A percentile compares a stretch with the other conserved stretches of the same genome.
Conservation (phyloP, 92 coral and sea anemone genomes). For the Heteractis magnifica region DNA sequence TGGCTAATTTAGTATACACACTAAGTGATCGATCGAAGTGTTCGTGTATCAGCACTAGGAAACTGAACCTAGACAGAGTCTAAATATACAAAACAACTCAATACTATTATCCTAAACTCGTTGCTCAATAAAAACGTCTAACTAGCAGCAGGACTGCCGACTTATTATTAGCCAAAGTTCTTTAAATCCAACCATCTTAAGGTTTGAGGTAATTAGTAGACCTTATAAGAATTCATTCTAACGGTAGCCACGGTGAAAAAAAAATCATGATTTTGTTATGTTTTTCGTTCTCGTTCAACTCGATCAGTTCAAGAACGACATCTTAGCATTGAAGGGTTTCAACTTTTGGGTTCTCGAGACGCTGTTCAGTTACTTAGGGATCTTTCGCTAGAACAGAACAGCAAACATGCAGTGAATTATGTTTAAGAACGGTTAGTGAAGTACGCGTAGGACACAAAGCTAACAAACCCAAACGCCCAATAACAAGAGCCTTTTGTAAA, state of each 20-base stretch:
- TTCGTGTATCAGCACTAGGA: background rate
- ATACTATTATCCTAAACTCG: background rate
- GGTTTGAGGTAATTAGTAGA: background rate
- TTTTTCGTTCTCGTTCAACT: background rate
- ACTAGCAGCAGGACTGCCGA: background rate
- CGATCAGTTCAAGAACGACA: background rate
- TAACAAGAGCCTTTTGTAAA: background rate
- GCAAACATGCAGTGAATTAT: background rate
- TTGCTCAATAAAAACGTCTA: background rate
- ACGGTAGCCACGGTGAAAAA: background rate
- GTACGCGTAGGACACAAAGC: background rate
- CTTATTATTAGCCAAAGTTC: background rate
- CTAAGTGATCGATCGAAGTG: background rate
- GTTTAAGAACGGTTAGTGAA: background rate
- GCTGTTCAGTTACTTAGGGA: background rate
- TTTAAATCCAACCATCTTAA: background rate
- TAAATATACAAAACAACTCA: background rate
- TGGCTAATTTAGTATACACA: background rate
- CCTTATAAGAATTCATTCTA: background rate
- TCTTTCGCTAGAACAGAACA: background rate
- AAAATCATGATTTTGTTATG: background rate
- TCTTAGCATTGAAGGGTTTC: background rate
- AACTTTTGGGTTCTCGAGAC: background rate
- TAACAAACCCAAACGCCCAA: background rate
- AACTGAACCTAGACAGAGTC: background rate